These are phyloP conservation scores for Danio kyathit DNA, from an alignment of 2,797 vertebrate genomes.

Conservation along the genomic window DNA sequence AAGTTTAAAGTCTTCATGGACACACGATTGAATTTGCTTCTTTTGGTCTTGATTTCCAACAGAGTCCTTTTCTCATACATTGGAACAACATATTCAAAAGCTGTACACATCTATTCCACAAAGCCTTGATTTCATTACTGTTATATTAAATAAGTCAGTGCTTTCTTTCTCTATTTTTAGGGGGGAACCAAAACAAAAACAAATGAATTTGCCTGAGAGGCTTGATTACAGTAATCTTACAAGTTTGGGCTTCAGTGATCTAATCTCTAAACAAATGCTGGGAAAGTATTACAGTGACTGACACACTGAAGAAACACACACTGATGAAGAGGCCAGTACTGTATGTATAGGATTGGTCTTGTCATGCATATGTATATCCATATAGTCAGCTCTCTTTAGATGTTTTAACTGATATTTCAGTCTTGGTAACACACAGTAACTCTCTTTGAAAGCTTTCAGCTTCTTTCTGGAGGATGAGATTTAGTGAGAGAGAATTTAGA, in stretches of 20 bases:
- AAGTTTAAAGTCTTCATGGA: not conserved
- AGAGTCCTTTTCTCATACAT: not conserved
- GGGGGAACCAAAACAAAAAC: not conserved
- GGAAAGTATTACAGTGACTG: slow-evolving; percentile 1
- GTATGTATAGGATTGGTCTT: not conserved
- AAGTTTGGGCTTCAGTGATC: slow-evolving; percentile 10
- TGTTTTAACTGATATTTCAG: not conserved
- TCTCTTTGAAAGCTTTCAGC: not conserved
- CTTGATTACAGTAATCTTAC: slow-evolving; percentile 18
- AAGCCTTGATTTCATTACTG: not conserved
- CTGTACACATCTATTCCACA: not conserved
- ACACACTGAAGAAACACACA: not conserved
- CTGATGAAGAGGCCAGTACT: not conserved
- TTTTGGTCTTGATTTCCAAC: too few species aligned
- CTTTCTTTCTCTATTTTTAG: not conserved
- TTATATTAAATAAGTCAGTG: slow-evolving; percentile 1
- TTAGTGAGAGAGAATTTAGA: not conserved
- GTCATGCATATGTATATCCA: not conserved
- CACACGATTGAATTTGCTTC: too few species aligned
- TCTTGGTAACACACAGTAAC: not conserved
- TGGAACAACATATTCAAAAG: not conserved
- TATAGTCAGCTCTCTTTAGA: not conserved
- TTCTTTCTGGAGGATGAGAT: not conserved
- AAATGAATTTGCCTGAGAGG: slow-evolving; percentile 9
- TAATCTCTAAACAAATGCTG: not conserved